phyloP scores from a whole-genome alignment of 2,113 vertebrate genomes.

The Geococcyx californianus region DNA sequence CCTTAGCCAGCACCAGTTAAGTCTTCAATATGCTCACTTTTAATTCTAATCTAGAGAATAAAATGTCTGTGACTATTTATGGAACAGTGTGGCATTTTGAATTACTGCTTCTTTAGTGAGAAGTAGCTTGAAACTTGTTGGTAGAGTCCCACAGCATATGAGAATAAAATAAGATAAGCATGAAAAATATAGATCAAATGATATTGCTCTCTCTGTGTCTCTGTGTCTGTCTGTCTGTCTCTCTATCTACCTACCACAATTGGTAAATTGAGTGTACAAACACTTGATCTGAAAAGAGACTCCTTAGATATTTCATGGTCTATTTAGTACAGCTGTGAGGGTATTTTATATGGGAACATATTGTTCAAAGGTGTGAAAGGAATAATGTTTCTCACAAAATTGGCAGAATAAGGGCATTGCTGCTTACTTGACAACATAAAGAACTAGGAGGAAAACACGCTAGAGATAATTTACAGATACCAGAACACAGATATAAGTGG shows the following conservation, averaged over 20 bases:
- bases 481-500: not conserved
- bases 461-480: not conserved
- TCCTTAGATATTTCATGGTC: not conserved
- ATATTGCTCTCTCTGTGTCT: not conserved
- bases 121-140: not conserved
- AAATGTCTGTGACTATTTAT: not conserved
- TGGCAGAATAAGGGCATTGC: not conserved
- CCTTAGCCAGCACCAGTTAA: not conserved
- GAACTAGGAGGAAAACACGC: not conserved
- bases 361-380: not conserved
- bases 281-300: not conserved
- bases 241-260: not conserved
- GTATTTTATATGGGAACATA: not conserved
- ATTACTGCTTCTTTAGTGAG: not conserved
- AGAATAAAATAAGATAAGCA: not conserved
- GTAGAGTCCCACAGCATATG: not conserved
- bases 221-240: not conserved
- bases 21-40: not conserved
- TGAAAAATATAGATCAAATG: not conserved
- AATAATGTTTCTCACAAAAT: not conserved
- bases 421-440: not conserved
- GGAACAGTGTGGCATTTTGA: not conserved
- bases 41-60: not conserved
- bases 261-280: not conserved
- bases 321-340: not conserved